Percentiles rank a stretch among this genome's conserved stretches.
Conservation (phyloP, 2,888 invertebrate genomes). For the Amphipyra tragopoginis region DNA sequence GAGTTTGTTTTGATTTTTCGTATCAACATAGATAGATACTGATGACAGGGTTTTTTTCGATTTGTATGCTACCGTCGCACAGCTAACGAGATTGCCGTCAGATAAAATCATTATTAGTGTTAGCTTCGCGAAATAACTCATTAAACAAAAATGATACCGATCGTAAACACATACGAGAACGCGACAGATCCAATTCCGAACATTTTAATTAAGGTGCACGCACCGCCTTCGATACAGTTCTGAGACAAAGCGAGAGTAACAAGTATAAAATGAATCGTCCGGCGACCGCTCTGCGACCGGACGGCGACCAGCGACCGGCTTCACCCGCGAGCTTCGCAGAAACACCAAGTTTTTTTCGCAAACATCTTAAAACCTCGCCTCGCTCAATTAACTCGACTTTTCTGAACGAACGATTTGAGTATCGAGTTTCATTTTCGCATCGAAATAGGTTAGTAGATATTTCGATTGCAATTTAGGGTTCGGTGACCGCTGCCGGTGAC, state of each 20-base stretch:
- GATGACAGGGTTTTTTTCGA: conserved; percentile 4
- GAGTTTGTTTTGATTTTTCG: conserved; percentile 28
- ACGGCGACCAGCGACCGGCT: conserved; percentile 44
- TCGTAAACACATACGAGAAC: conserved; percentile 73
- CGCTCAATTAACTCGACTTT: conserved; percentile 66
- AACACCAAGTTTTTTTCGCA: conserved; percentile 67
- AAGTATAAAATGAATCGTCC: conserved; percentile 60
- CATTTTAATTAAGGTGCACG: conserved; percentile 85
- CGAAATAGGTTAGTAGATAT: conserved; percentile 68
- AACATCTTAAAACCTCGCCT: conserved; percentile 71
- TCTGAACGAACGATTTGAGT: conserved; percentile 69
- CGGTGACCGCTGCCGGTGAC: conserved; percentile 71
- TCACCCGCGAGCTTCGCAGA: conserved; percentile 67
- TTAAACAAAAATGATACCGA: conserved; percentile 86
- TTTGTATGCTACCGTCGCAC: too few relatives aligned
- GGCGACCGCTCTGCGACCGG: conserved; percentile 47
- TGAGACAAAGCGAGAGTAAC: conserved; percentile 69
- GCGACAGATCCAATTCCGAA: conserved; percentile 79
- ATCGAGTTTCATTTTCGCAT: conserved; percentile 46
- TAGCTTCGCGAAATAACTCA: conserved; percentile 78
- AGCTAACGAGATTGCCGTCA: conserved; percentile 39
- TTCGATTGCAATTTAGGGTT: conserved; percentile 67
- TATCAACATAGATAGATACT: conserved; percentile 9
- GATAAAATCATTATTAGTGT: conserved; percentile 58
- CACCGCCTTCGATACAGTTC: conserved; percentile 71